Evolutionary conservation across 35 echinoderm and acorn worm genomes (phyloP), one percentile per base, ranked within the genome.

Genomic region (Heliocidaris tuberculata): DNA sequence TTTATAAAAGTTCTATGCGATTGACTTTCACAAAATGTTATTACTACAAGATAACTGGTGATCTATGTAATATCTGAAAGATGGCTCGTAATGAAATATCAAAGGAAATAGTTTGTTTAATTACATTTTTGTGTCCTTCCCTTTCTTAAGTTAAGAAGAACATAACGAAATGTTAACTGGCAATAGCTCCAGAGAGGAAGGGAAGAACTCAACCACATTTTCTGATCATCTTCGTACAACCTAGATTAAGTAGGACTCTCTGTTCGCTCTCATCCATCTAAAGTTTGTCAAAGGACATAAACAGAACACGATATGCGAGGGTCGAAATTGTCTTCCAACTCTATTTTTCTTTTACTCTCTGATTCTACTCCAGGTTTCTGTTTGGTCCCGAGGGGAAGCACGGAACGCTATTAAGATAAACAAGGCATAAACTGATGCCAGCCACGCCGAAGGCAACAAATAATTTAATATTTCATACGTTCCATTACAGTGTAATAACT

Each of bases 331-430:
- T n/a, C 65, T 78, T 78, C 2, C 65, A 19, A n/a, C 65, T 78
- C 15, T 78, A 21, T 78, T 78, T 70, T 78, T n/a, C 21, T 78
- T 78, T 5, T 27, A 78, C 65, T 78, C 7, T 24, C 21, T 78
- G 65, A 78, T 78, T 78, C 27, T 78, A 24, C 65, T 78, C 27
- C 65, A 78, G 21, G 65, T 78, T 78, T 78, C 65, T 78, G 65
- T 78, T 78, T 93, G 48, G 49, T 8, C 91, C 47, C 91, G 30
- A 93, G 91, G 91, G 91, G 50, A 52, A 59, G 91, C 91, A 93
- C 47, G 91, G 50, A 93, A 93, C 91, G 29, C 91, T 48, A 31
- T 93, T 93, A 93, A 93, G 91, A 93, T 93, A 93, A 93, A 93
- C 91, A 93, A 30, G 50, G 50, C 91, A 93, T 89, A 93, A 49